These are phyloP conservation scores for Stictonetta naevosa DNA, from an alignment of 2,113 vertebrate genomes.

Conservation along the genomic window DNA sequence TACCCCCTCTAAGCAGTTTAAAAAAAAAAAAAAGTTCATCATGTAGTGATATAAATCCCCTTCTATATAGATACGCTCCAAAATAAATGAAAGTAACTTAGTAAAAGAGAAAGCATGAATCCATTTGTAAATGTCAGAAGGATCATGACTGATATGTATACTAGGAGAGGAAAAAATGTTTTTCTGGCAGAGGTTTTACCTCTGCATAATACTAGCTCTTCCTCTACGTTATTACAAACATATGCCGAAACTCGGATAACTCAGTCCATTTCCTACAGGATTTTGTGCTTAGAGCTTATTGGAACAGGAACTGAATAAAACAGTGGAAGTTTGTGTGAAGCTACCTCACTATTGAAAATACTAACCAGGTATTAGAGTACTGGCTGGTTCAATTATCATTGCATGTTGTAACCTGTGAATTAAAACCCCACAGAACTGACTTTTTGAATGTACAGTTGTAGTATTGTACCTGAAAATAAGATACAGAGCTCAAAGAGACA, in stretches of 20 bases:
- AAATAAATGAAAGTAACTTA: background rate
- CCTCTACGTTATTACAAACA: background rate
- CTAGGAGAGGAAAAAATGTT: background rate
- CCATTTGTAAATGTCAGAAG: constrained; percentile 1
- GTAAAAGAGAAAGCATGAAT: background rate
- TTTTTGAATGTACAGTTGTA: background rate
- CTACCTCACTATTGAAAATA: background rate
- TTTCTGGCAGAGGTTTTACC: background rate
- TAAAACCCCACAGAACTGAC: background rate
- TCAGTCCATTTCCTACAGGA: background rate
- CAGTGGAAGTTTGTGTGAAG: background rate
- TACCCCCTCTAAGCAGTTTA: constrained; percentile 1
- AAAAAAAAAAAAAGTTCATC: background rate
- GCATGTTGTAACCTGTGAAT: background rate
- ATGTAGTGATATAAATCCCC: background rate
- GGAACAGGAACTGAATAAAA: background rate
- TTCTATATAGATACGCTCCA: background rate
- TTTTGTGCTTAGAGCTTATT: background rate
- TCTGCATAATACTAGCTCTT: background rate
- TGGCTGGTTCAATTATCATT: background rate
- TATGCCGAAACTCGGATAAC: background rate
- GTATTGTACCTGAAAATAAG: background rate
- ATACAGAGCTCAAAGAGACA: background rate
- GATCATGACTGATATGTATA: background rate
- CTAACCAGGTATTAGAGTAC: background rate